Percentiles rank a stretch among this genome's conserved stretches.
Evolutionary conservation across 2,797 vertebrate species (phyloP).

Genomic region (Toxotes lorentzi): DNA sequence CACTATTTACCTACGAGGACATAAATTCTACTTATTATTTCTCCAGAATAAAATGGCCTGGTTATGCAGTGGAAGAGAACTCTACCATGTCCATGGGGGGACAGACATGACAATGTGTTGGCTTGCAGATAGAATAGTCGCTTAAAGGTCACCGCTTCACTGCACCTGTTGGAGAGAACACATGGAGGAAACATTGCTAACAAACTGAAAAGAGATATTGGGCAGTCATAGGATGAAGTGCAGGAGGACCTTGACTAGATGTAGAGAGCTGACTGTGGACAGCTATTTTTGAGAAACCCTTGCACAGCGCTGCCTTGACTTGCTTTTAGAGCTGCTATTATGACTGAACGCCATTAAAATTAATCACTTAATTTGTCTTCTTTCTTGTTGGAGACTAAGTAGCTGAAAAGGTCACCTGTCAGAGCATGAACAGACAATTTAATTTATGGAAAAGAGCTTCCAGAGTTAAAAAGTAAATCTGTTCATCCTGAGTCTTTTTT

Average conservation of each 20-base stretch:
- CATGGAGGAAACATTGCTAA: constrained; percentile 1
- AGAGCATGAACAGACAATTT: constrained; percentile 14
- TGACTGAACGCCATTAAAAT: constrained; percentile 16
- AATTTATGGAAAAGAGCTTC: constrained; percentile 36
- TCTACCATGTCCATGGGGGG: constrained; percentile 31
- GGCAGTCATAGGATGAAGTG: neutral
- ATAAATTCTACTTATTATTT: constrained; percentile 42
- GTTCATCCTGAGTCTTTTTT: neutral
- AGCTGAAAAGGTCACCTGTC: constrained; percentile 57
- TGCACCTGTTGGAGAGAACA: constrained; percentile 26
- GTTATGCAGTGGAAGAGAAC: constrained; percentile 15
- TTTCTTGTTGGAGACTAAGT: constrained; percentile 31
- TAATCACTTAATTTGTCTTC: constrained; percentile 47
- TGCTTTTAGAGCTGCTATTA: constrained; percentile 12
- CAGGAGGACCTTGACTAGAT: neutral
- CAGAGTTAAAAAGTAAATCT: constrained; percentile 4
- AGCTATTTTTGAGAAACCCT: neutral
- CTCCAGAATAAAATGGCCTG: constrained; percentile 12
- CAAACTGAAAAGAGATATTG: constrained; percentile 35
- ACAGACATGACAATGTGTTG: constrained; percentile 29
- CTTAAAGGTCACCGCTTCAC: constrained; percentile 50
- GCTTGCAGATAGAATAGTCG: constrained; percentile 51
- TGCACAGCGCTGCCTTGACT: constrained; percentile 8
- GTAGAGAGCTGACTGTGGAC: neutral
- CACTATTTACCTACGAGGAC: constrained; percentile 14